A percentile compares a stretch with the other conserved stretches of the same genome.
Conservation (phyloP, 2,888 invertebrate species). For the Pristionchus japonicus region DNA sequence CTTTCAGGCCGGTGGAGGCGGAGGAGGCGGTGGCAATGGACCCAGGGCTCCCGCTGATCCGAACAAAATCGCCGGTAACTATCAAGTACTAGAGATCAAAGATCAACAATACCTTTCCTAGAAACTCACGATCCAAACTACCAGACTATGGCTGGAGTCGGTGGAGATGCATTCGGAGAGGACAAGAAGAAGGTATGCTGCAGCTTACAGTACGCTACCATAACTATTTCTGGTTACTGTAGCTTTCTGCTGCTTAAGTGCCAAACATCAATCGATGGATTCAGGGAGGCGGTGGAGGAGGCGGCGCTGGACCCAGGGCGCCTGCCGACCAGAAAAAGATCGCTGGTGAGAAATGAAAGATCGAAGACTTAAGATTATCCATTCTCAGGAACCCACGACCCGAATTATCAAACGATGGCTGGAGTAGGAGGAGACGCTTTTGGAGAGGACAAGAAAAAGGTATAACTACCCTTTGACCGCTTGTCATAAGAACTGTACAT, state of each 20-base stretch:
- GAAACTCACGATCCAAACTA: constrained; percentile 1
- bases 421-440: not conserved
- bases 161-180: not conserved
- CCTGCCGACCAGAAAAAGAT: not conserved
- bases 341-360: not conserved
- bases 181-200: not conserved
- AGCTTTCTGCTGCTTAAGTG: too few relatives aligned
- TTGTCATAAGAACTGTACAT: too few relatives aligned
- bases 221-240: too few relatives aligned
- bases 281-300: not conserved
- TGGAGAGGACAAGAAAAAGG: not conserved
- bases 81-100: not conserved
- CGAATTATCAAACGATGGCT: constrained; percentile 1
- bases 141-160: not conserved
- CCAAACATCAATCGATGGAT: too few relatives aligned
- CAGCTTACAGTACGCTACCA: not conserved
- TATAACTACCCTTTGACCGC: not conserved
- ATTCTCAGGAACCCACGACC: not conserved
- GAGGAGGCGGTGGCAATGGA: not conserved
- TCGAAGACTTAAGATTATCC: not conserved
- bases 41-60: not conserved
- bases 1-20: not conserved
- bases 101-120: not conserved
- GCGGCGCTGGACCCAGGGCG: not conserved
- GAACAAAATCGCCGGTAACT: not conserved